Base-by-base conservation (phyloP, 2,797 vertebrate species). In the Anguilla marmorata region DNA sequence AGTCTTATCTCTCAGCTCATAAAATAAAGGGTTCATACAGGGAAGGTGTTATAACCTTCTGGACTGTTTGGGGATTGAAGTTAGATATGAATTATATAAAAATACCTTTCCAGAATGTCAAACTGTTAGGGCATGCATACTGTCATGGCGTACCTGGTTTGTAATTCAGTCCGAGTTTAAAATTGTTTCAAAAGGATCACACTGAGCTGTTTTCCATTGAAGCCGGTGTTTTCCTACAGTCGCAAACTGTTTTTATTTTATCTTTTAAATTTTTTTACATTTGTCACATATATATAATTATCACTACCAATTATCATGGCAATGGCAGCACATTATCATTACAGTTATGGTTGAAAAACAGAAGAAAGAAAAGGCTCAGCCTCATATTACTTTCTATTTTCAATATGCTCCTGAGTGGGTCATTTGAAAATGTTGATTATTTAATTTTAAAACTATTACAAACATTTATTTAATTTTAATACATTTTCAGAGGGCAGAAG, bases 191-290 rank as follows among this genome's bases (percentile, higher is more conserved):
- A 2, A 72, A 30, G 63, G 21, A 69, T n/a, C 24, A 72, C 27
- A 33, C 27, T 27, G 6, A 33, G n/a, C 72, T 72, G 27, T 33
- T 72, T 76, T 76, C 72, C 21, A 21, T 76, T 37, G 33, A 76
- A 33, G 30, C 14, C 19, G 5, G 33, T 88, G 30, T 66, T 63
- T 74, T 86, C 24, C 21, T 54, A 79, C 74, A 58, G 52, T 84
- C 48, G 69, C 16, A 79, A 87, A 54, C 24, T 76, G 14, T 0
- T 8, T 54, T 41, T 19, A 84, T 27, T 60, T 85, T 85, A 79
- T 24, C 27, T 74, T 14, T 88, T 88, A 45, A 88, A 90, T 87
- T 82, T 86, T 88, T 89, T 90, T 92, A 16, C 89, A 84, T 85
- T 45, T 27, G 63, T 72, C 80, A 54, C 88, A 90, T 87, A 87